Evolutionary conservation across 2,888 invertebrate species (phyloP), one percentile per base, ranked within the genome.

Genomic region (Parascotia fuliginaria): DNA sequence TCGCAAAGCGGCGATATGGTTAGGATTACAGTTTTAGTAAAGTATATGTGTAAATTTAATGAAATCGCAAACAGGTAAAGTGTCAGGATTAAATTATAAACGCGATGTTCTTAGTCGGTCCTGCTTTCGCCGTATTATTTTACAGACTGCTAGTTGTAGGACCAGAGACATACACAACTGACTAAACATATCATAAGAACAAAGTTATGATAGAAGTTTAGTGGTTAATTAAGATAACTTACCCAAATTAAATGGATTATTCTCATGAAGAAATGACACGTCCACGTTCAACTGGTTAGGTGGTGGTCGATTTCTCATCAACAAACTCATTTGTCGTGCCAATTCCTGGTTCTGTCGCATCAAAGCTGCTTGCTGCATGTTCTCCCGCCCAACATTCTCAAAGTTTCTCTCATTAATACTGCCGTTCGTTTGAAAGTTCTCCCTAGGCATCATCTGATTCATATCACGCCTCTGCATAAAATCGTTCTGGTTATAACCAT

Each of bases 231-330:
- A 39, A 13, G 11, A 32, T 27, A 13, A 78, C 89, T 84, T 55
- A 91, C 92, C 89, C 34, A 91, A 73, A 61, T 89, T 90, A 58
- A 86, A 90, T 11, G 86, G 89, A 40, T 85, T 74, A 44, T 87
- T 89, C 45, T 92, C 92, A 43, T 90, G 92, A 42, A 92, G 55
- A 58, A 89, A 91, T 0, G 88, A 87, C 1, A 92, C 92, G 38
- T 91, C 92, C 0, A 92, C 89, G 34, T 92, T 92, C 49, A 92
- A 58, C 40, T 77, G 90, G 51, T 85, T 90, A 0, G 89, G 87
- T 5, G 89, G 90, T 0, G 88, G 90, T 33, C 88, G 71, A 57
- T 79, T 90, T 47, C 90, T 78, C 82, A 91, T 90, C 9, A 92
- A 62, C 52, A 91, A 41, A 29, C 77, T 85, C 92, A 92, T 90